Conservation (phyloP, 2,113 vertebrate genomes). For the Oncorhynchus nerka region DNA sequence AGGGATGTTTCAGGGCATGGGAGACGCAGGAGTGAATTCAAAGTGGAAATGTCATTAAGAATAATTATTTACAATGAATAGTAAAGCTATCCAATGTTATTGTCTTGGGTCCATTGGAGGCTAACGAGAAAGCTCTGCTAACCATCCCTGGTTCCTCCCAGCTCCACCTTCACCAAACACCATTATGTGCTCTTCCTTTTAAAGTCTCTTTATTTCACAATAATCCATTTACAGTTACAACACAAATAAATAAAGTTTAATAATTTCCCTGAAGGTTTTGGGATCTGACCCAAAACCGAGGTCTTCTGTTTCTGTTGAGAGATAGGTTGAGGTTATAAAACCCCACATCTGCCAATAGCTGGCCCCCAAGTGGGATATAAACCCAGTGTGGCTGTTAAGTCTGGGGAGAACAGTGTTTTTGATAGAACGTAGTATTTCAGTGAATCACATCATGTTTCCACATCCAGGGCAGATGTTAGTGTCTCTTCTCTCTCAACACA, state of each 20-base stretch:
- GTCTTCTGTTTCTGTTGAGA: background rate
- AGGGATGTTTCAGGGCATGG: too few relatives aligned
- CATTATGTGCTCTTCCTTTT: constrained; percentile 11
- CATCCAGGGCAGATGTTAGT: constrained; percentile 31
- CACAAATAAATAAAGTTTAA: constrained; percentile 13
- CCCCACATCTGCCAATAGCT: constrained; percentile 4
- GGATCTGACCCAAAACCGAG: constrained; percentile 1
- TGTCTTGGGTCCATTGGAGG: constrained; percentile 25
- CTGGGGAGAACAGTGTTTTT: constrained; percentile 1
- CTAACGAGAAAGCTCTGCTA: background rate
- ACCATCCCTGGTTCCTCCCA: constrained; percentile 11
- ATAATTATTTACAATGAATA: constrained; percentile 22
- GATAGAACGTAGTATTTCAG: constrained; percentile 16
- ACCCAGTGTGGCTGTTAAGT: constrained; percentile 27
- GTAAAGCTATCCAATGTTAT: constrained; percentile 11
- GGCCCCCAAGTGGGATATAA: constrained; percentile 18
- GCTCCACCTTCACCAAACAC: background rate
- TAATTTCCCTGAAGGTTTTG: constrained; percentile 11
- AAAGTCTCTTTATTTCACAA: background rate
- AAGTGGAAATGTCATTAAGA: constrained; percentile 36
- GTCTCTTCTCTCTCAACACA: constrained; percentile 18
- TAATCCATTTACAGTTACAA: constrained; percentile 12
- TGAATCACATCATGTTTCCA: constrained; percentile 13
- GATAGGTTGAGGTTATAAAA: constrained; percentile 19
- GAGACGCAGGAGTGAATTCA: background rate